Percentiles rank a stretch among this genome's conserved stretches.
Evolutionary conservation across 1,140 invertebrate species (phyloP).

Genomic region (Bombus confusus): DNA sequence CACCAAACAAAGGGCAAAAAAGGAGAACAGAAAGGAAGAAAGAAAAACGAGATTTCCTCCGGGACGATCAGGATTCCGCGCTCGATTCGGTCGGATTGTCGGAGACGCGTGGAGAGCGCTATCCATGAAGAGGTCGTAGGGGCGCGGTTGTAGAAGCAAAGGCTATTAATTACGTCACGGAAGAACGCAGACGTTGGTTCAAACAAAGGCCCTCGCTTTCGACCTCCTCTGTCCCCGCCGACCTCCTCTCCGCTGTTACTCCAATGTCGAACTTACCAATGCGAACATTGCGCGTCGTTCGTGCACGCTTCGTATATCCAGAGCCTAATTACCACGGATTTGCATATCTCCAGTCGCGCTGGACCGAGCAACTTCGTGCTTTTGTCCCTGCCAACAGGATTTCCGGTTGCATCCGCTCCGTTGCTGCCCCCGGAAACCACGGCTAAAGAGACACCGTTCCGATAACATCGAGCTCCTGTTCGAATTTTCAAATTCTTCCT

Average conservation of each 20-base stretch:
- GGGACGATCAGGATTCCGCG: slow-evolving; percentile 3
- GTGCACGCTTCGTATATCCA: slow-evolving; percentile 76
- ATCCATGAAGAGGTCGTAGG: slow-evolving; percentile 23
- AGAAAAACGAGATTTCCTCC: too few species aligned
- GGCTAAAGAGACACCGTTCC: slow-evolving; percentile 32
- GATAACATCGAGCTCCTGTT: not conserved
- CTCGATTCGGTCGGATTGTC: slow-evolving; percentile 13
- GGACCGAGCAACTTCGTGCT: slow-evolving; percentile 55
- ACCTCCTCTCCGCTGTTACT: slow-evolving; percentile 31
- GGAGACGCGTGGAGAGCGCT: slow-evolving; percentile 3
- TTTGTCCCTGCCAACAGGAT: slow-evolving; percentile 64
- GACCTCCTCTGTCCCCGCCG: slow-evolving; percentile 34
- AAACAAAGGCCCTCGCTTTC: slow-evolving; percentile 76
- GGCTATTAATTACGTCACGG: slow-evolving; percentile 82
- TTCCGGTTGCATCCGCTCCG: slow-evolving; percentile 50
- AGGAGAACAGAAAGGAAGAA: not conserved
- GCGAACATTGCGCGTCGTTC: slow-evolving; percentile 49
- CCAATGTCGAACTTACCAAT: slow-evolving; percentile 64
- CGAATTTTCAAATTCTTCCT: not conserved
- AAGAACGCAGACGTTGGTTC: slow-evolving; percentile 80
- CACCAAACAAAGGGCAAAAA: too few species aligned
- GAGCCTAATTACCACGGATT: slow-evolving; percentile 77
- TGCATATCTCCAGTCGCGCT: slow-evolving; percentile 71
- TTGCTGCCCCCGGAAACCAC: slow-evolving; percentile 34
- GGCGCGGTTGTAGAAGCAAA: slow-evolving; percentile 64